Conservation (phyloP, 2,113 vertebrate genomes). For the Neolamprologus variostigma region DNA sequence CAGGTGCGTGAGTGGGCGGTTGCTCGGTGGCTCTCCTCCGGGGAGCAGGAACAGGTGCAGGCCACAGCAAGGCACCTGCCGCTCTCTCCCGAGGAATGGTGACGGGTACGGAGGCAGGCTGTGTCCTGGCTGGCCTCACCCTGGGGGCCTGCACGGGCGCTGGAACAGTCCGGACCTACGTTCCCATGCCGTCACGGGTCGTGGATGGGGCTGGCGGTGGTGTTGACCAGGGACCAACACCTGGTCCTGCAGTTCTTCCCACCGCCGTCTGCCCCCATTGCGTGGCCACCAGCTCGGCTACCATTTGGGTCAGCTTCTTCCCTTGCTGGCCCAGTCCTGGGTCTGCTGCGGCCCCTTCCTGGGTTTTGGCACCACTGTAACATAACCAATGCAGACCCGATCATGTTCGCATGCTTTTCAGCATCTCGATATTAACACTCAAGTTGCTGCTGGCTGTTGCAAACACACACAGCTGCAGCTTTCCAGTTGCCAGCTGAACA, state of each 20-base stretch:
- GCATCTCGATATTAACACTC: not conserved
- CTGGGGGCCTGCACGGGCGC: not conserved
- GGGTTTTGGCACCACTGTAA: not conserved
- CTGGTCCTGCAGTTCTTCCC: not conserved
- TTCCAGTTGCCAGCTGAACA: not conserved
- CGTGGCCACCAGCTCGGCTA: not conserved
- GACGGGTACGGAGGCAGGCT: not conserved
- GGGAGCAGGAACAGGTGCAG: not conserved
- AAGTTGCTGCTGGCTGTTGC: not conserved
- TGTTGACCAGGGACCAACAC: not conserved
- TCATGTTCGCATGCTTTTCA: not conserved
- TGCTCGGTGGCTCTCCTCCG: not conserved
- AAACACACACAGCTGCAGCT: not conserved
- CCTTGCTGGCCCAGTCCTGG: not conserved
- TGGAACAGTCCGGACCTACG: not conserved
- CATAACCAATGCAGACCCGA: not conserved
- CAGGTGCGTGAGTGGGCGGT: not conserved
- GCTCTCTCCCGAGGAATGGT: not conserved
- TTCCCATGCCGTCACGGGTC: not conserved
- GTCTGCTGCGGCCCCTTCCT: not conserved
- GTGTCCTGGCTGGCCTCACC: not conserved
- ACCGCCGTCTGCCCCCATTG: not conserved
- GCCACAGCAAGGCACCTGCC: not conserved
- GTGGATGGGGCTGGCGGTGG: not conserved
- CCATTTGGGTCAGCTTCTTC: not conserved